Base-by-base conservation (phyloP, 2,888 invertebrate genomes). In the Drosophila borborema region DNA sequence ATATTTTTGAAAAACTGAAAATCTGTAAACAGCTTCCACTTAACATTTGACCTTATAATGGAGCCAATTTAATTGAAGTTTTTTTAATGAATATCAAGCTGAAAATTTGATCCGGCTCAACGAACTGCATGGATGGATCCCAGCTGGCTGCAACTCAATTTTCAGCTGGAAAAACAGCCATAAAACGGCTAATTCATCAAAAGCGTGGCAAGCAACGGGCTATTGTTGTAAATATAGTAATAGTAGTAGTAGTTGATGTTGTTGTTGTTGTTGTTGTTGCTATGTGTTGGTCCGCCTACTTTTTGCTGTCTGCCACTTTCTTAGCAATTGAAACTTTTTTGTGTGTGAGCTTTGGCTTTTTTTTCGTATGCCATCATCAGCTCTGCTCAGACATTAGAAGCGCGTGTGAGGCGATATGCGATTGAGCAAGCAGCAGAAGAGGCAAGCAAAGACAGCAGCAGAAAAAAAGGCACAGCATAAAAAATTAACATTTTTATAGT, bases 161-260 rank as follows among this genome's bases (percentile, higher is more conserved):
- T 74, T 16, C 54, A 67, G 74, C 40, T 34, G 58, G 54, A 70
- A 74, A 46, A 41, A 48, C n/a, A 40, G 67, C 64, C 53, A 63
- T 58, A 64, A 83, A 76, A 67, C 72, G 71, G 74, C 73, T 72
- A 88, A 86, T 88, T 82, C 81, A 81, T 88, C 88, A 88, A 88
- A 86, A 88, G 86, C 86, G 86, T 88, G 88, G 86, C 86, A 85
- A 69, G 72, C 68, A 77, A 64, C 77, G 69, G 62, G 28, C 70
- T 54, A 77, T 71, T 81, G 82, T 62, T 49, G 40, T 34, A 40
- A 38, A 53, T 54, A 59, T 69, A 74, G 72, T 49, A 28, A 59
- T 69, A 74, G 72, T 49, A 28, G 28, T 28, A 28, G 28, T 28
- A 28, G 28, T 28, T 28, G 6, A 4, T 28, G 28, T 28, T 6